Evolutionary conservation across 2,797 vertebrate species (phyloP), one percentile per base, ranked within the genome.

Genomic region (Syngnathus rostellatus): DNA sequence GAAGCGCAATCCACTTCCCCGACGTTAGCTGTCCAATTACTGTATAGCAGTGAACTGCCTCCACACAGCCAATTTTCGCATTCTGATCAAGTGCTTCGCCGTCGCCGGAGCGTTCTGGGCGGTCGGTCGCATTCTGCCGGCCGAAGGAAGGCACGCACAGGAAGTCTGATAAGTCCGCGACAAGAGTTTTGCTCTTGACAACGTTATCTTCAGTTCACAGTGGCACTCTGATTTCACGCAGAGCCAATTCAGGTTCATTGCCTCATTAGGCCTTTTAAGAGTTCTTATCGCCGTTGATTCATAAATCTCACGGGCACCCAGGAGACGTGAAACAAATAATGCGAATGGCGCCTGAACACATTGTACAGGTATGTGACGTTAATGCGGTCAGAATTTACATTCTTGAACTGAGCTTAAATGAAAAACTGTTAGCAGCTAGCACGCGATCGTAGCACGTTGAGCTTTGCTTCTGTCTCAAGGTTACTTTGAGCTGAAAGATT

Each of bases 171-270:
- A 43, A 60, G 38, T 60, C 37, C 16, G 19, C 38, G 8, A 60
- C 58, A 60, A 60, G 38, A 59, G 57, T 19, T 55, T 6, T 37
- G 14, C 54, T 25, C 60, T 62, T 25, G 41, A 62, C 60, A 45
- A 45, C n/a, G 40, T 62, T 62, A 62, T 62, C 60, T 62, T 21
- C 21, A 43, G 12, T 45, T 25, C 45, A n/a, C 60, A 62, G 60
- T 6, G 11, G 23, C 2, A 41, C 60, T 62, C 9, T 45, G 40
- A 62, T 62, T 62, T 62, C 40, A 62, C 12, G 11, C 17, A 5
- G 2, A 45, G 45, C 41, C 12, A 45, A 45, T 21, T 62, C 21
- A 25, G 60, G 60, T 57, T 57, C 54, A 57, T 57, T 37, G 54
- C 60, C 60, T 25, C 21, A 16, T 62, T 45, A 62, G 60, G 41